Evolutionary conservation across 2,888 invertebrate genomes (phyloP), one percentile per base, ranked within the genome.

Genomic region (Drosophila vallismaia): DNA sequence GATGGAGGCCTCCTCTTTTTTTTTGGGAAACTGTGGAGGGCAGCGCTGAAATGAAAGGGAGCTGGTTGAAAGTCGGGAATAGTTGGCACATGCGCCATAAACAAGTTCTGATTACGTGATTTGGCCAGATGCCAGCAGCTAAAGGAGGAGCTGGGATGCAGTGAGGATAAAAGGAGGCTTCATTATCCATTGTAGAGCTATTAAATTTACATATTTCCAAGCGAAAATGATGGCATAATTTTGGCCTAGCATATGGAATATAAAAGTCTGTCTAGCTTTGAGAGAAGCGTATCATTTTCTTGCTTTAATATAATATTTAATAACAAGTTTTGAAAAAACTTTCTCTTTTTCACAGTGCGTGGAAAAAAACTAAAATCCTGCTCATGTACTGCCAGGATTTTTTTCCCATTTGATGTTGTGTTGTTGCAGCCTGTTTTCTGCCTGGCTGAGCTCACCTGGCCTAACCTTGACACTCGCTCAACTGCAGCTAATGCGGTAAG

Each of bases 91-190:
- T 81, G 81, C 81, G 88, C 88, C 55, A 82, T 82, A 80, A 85
- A 88, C 88, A 81, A 84, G 82, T 81, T 68, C 58, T 75, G 88
- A 87, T 85, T 88, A 86, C 87, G 82, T 85, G 84, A 85, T 88
- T 85, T 85, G 84, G 84, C 88, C 82, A 73, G 67, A 85, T 87
- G 81, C 88, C 81, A 81, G 74, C 58, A 52, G 44, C 69, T 48
- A 71, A 63, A 58, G 69, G 77, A 62, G 51, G 48, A 40, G 55
- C 31, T 14, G 36, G 36, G 14, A 33, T 14, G 48, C 53, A 46
- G 33, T 29, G 42, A 14, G 40, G 29, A 48, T 19, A 26, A 63
- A 31, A 33, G 44, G 28, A 67, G 45, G 29, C 44, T 29, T 52
- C 52, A 29, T 19, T 36, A 42, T 44, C 9, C 42, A 57, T 42